These are phyloP conservation scores for Cerastis leucographa DNA, from an alignment of 2,888 invertebrate species.

Conservation along the genomic window DNA sequence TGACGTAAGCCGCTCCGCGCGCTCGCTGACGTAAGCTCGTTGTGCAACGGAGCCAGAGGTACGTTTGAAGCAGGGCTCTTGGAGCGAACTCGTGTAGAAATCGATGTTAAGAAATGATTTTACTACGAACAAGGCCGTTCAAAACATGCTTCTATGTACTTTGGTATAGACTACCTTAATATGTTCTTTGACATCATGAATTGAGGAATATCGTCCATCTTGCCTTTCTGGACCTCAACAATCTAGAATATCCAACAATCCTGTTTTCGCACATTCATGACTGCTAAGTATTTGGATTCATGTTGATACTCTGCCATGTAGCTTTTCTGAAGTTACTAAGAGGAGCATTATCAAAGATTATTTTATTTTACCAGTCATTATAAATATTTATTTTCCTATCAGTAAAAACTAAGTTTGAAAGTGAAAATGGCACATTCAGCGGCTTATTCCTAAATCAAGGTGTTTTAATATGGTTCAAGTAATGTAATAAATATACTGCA, in stretches of 20 bases:
- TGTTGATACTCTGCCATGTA: neutral
- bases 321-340: constrained; percentile 4
- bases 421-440: neutral
- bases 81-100: constrained; percentile 88
- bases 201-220: neutral
- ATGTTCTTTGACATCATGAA: constrained; percentile 11
- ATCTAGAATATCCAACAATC: constrained; percentile 23
- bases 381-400: neutral
- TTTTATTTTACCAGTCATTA: neutral
- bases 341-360: constrained; percentile 1
- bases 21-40: constrained; percentile 90
- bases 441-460: no score
- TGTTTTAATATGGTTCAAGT: neutral
- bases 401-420: neutral
- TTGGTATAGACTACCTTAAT: constrained; percentile 22
- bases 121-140: constrained; percentile 82
- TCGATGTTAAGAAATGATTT: constrained; percentile 87
- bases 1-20: constrained; percentile 89
- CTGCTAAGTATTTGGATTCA: constrained; percentile 9
- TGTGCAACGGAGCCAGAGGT: constrained; percentile 90
- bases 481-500: neutral
- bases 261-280: constrained; percentile 37
- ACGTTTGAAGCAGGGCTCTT: constrained; percentile 88
- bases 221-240: neutral
- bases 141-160: constrained; percentile 70